These are phyloP conservation scores for Mimas tiliae DNA, from an alignment of 2,888 invertebrate species.

Conservation along the genomic window DNA sequence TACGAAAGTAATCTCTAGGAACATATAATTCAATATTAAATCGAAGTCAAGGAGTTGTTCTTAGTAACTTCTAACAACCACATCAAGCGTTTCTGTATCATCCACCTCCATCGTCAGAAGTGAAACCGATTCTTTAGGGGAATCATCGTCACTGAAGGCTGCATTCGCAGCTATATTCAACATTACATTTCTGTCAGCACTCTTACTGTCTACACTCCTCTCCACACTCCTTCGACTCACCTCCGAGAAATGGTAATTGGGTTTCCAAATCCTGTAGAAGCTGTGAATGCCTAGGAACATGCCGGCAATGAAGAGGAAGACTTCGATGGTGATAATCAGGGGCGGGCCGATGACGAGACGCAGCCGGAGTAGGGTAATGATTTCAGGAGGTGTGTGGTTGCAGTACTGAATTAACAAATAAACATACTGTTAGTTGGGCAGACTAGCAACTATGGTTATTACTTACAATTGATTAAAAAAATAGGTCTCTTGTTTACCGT, in stretches of 20 bases:
- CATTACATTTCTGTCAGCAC: conserved; percentile 46
- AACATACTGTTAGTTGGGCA: not conserved
- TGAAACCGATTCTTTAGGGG: conserved; percentile 67
- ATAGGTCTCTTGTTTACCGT: too few relatives aligned
- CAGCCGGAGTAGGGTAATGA: conserved; percentile 72
- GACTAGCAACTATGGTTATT: not conserved
- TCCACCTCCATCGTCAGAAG: conserved; percentile 66
- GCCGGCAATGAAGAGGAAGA: conserved; percentile 76
- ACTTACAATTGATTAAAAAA: too few relatives aligned
- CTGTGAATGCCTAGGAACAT: conserved; percentile 70
- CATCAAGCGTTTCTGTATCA: conserved; percentile 39
- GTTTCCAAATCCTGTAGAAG: conserved; percentile 61
- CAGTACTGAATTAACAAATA: conserved; percentile 59
- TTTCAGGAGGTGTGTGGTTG: conserved; percentile 66
- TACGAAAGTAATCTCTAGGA: not conserved
- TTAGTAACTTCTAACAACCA: not conserved
- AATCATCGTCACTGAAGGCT: conserved; percentile 58
- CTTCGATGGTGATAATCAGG: conserved; percentile 70
- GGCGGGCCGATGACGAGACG: conserved; percentile 81
- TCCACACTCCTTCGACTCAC: conserved; percentile 38
- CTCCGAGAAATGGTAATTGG: conserved; percentile 60
- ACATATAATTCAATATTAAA: not conserved
- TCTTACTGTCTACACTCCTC: conserved; percentile 47
- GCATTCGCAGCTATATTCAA: conserved; percentile 57
- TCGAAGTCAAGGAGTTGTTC: too few relatives aligned